Evolutionary conservation across 2,797 vertebrate genomes (phyloP).

Genomic region (Myoxocephalus aenaeus): DNA sequence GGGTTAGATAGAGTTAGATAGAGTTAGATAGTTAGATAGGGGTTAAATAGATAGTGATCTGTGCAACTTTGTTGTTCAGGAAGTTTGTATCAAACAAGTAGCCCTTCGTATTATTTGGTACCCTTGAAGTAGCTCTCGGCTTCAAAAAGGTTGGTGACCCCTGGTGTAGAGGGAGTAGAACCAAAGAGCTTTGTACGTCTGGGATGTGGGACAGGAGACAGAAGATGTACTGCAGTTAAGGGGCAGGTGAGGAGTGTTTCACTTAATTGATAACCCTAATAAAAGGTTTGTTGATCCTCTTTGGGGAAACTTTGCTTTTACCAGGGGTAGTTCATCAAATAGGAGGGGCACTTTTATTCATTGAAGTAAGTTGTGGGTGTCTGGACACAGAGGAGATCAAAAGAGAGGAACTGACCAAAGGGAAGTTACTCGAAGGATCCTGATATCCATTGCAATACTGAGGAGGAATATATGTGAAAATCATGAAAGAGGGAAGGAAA

Average conservation of each 20-base stretch:
- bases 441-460: background rate
- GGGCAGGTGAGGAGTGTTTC: conserved; percentile 2
- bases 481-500: background rate
- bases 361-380: background rate
- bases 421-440: background rate
- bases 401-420: background rate
- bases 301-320: background rate
- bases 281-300: background rate
- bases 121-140: too few relatives aligned
- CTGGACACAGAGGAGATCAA: background rate
- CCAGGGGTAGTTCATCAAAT: background rate
- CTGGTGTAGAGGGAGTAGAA: too few relatives aligned
- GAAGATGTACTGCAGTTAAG: background rate
- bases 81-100: too few relatives aligned
- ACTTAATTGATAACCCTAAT: background rate
- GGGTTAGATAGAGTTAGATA: too few relatives aligned
- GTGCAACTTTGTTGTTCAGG: too few relatives aligned
- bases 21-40: too few relatives aligned
- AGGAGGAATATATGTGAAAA: background rate
- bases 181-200: background rate
- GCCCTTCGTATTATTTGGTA: too few relatives aligned
- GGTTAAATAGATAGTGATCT: too few relatives aligned
- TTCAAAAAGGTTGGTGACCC: too few relatives aligned
- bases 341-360: conserved; percentile 3
- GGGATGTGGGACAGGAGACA: background rate